Base-by-base conservation (phyloP, 1,140 invertebrate genomes). In the Copidosoma floridanum region DNA sequence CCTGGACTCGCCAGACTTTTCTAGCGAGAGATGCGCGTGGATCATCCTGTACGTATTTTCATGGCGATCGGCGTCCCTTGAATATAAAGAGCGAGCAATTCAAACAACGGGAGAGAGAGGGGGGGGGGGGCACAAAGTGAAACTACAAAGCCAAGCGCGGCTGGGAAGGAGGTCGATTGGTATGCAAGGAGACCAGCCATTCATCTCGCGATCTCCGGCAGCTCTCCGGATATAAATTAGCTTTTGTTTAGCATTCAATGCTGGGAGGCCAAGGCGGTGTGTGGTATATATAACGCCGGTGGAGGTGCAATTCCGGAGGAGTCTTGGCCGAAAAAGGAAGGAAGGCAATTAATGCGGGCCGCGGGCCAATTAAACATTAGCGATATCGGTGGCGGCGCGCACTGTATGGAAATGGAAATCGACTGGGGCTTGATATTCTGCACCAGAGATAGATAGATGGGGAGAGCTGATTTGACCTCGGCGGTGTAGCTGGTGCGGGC, bases 241-340 rank as follows among this genome's bases (percentile, higher is more conserved):
- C 78, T 79, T 80, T 80, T 80, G 77, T 80, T 79, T 80, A 80
- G 78, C 77, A 80, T 80, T 80, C 78, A 80, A 79, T 78, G 77
- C 76, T 53, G 69, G 69, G 62, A 47, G 54, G 53, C 61, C 64
- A n/a, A n/a, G n/a, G n/a, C n/a, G n/a, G n/a, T n/a, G n/a, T n/a
- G n/a, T n/a, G n/a, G n/a, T n/a, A n/a, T n/a, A n/a, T n/a, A 67
- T 70, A 66, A 63, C 64, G 44, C 57, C 8, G 29, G 44, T 55
- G 61, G 58, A 35, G 57, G 43, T 64, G 61, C 68, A 51, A 65
- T 52, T 44, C 64, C 66, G 61, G 54, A 69, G 67, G 64, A 51
- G 65, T 70, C 65, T 65, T 58, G 61, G 67, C 66, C 65, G 67
- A 67, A 64, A 63, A 62, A 57, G 54, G 65, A 60, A 62, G 53